Evolutionary conservation across 2,888 invertebrate genomes (phyloP).

Genomic region (Campaea margaritaria): DNA sequence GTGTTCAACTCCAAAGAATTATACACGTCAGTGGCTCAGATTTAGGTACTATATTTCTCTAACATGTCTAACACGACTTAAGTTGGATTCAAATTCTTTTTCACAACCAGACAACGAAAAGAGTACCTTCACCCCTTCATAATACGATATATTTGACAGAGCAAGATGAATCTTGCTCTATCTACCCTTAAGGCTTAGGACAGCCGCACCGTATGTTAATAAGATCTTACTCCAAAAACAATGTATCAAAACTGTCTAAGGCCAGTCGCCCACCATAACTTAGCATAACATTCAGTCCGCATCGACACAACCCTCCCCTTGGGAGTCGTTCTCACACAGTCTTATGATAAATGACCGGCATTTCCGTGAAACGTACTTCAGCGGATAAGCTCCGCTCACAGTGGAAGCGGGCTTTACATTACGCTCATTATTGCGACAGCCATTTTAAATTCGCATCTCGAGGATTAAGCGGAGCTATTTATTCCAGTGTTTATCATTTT

Average conservation of each 20-base stretch:
- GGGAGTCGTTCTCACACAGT: slow-evolving; percentile 24
- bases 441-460: slow-evolving; percentile 26
- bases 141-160: background rate
- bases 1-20: too few species aligned
- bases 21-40: too few species aligned
- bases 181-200: slow-evolving; percentile 6
- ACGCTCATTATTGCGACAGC: slow-evolving; percentile 29
- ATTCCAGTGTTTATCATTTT: slow-evolving; percentile 32
- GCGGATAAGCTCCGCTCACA: slow-evolving; percentile 22
- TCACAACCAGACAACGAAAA: too few species aligned
- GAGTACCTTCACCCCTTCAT: too few species aligned
- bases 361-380: slow-evolving; percentile 28
- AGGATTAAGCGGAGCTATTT: slow-evolving; percentile 30
- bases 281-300: slow-evolving; percentile 25
- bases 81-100: too few species aligned
- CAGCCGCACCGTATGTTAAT: slow-evolving; percentile 15
- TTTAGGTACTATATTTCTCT: too few species aligned
- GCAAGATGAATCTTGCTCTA: background rate
- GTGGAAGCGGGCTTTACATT: slow-evolving; percentile 20
- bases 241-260: slow-evolving; percentile 24
- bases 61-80: too few species aligned
- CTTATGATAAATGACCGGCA: slow-evolving; percentile 31
- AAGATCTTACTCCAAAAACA: slow-evolving; percentile 20
- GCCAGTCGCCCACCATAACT: slow-evolving; percentile 19
- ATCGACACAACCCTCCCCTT: slow-evolving; percentile 30